A percentile compares a stretch with the other conserved stretches of the same genome.
These are phyloP conservation scores for Smithornis capensis DNA, from an alignment of 2,113 vertebrate species.

Conservation along the genomic window DNA sequence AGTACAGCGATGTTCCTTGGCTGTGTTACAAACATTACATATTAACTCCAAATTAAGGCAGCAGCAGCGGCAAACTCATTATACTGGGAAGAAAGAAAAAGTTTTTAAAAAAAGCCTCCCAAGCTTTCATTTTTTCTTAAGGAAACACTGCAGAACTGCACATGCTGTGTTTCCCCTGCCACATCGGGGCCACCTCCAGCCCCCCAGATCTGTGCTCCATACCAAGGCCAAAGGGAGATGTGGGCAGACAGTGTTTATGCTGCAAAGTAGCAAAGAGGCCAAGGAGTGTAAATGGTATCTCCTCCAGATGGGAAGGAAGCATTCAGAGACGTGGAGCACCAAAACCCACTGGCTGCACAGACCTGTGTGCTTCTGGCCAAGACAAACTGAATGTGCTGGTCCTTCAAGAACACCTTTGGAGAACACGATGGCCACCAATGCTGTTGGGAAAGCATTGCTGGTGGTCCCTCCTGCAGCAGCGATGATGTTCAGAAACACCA, in stretches of 20 bases:
- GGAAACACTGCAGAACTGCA: background rate
- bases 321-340: background rate
- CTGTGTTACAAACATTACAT: slow-evolving; percentile 54
- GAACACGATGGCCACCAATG: background rate
- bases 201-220: background rate
- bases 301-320: background rate
- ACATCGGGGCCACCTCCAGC: background rate
- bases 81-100: background rate
- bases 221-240: background rate
- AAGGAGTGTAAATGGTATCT: background rate
- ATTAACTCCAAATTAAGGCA: slow-evolving; percentile 67
- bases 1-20: slow-evolving; percentile 30
- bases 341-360: background rate
- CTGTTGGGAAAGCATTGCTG: background rate
- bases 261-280: background rate
- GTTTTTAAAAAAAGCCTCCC: background rate
- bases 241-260: background rate
- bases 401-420: background rate
- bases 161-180: background rate
- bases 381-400: background rate
- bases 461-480: background rate
- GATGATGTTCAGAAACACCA: background rate
- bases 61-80: slow-evolving; percentile 46
- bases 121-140: slow-evolving; percentile 44
- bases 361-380: background rate